Evolutionary conservation across 2,888 invertebrate species (phyloP).

Genomic region (Acronicta aceris): DNA sequence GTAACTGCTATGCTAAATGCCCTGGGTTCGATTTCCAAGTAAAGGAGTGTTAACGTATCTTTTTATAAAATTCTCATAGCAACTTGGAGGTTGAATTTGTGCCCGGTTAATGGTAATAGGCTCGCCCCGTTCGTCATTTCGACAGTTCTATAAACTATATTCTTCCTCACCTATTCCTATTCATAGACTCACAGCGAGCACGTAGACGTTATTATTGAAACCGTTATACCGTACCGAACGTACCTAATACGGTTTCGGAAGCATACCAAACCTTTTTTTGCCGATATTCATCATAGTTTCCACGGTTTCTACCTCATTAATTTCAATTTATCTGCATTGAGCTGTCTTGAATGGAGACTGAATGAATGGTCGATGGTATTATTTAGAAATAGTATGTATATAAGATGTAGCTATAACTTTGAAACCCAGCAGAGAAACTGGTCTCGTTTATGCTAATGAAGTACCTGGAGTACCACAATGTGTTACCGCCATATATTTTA

Average conservation of each 20-base stretch:
- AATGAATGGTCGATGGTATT: slow-evolving; percentile 16
- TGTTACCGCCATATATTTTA: no score
- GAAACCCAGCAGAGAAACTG: slow-evolving; percentile 15
- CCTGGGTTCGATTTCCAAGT: no score
- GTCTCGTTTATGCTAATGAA: slow-evolving; percentile 34
- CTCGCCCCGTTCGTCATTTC: no score
- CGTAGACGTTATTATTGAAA: not conserved
- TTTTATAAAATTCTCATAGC: no score
- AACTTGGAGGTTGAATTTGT: no score
- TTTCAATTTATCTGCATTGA: slow-evolving; percentile 34
- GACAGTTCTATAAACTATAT: no score
- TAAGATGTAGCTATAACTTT: not conserved
- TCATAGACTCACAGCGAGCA: not conserved
- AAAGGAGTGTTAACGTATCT: no score
- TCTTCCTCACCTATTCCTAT: no score
- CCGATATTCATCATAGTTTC: slow-evolving; percentile 11
- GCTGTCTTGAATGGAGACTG: slow-evolving; percentile 14
- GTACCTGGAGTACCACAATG: not conserved
- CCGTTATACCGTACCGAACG: not conserved
- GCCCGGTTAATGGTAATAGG: no score
- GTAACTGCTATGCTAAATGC: no score
- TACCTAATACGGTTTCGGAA: not conserved
- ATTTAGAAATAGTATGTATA: not conserved
- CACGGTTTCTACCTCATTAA: slow-evolving; percentile 21
- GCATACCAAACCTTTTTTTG: slow-evolving; percentile 17